Evolutionary conservation across 2,888 invertebrate genomes (phyloP).

Genomic region (Chrysina gloriosa): DNA sequence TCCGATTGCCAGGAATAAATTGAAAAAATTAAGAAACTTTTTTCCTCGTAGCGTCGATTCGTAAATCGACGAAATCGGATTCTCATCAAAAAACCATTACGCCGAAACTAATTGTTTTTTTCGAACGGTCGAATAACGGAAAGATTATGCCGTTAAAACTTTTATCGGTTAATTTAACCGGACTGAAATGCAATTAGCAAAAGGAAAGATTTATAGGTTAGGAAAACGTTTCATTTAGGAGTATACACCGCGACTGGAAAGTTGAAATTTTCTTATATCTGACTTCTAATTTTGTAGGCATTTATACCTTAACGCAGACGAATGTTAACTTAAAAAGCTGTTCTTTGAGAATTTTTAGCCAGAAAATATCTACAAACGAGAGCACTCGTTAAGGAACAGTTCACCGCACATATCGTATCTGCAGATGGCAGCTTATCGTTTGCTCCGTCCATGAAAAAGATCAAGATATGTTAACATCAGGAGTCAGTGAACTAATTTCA

Average conservation of each 20-base stretch:
- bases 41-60: slow-evolving; percentile 18
- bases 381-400: too few relatives aligned
- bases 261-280: too few relatives aligned
- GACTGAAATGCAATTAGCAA: slow-evolving; percentile 9
- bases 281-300: too few relatives aligned
- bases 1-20: slow-evolving; percentile 42
- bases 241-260: not conserved
- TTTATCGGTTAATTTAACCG: slow-evolving; percentile 19
- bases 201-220: not conserved
- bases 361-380: too few relatives aligned
- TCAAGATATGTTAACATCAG: too few relatives aligned
- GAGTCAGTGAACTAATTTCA: too few relatives aligned
- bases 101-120: slow-evolving; percentile 9
- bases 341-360: too few relatives aligned
- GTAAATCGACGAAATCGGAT: slow-evolving; percentile 25
- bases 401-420: too few relatives aligned
- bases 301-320: too few relatives aligned
- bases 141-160: slow-evolving; percentile 13
- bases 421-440: too few relatives aligned
- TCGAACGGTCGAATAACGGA: not conserved
- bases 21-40: slow-evolving; percentile 40
- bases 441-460: too few relatives aligned
- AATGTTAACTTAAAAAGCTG: too few relatives aligned
- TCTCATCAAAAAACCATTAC: slow-evolving; percentile 22
- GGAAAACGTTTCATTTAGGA: not conserved